These are phyloP conservation scores for Drosophila saltans DNA, from an alignment of 1,140 invertebrate genomes.

Conservation along the genomic window DNA sequence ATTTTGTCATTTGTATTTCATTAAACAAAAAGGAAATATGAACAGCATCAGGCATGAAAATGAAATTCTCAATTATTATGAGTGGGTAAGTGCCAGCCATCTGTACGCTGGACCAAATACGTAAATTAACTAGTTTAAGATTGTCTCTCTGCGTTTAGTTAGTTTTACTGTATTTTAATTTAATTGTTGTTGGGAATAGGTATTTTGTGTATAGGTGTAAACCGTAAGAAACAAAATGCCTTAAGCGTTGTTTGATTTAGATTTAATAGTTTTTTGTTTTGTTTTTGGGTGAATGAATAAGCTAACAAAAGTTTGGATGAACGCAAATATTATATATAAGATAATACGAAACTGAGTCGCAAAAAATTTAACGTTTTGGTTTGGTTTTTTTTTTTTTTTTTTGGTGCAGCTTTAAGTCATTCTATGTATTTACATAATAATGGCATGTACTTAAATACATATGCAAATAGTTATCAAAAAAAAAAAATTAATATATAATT, in stretches of 20 bases:
- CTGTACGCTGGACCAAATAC: constrained; percentile 1
- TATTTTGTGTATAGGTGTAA: neutral
- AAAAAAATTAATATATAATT: constrained; percentile 28
- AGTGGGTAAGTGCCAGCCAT: neutral
- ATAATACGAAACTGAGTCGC: constrained; percentile 52
- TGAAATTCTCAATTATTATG: constrained; percentile 6
- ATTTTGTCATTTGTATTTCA: neutral
- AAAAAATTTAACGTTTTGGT: constrained; percentile 49
- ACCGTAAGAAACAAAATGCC: constrained; percentile 7
- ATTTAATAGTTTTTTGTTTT: constrained; percentile 6
- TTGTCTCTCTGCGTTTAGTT: neutral
- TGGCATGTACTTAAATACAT: constrained; percentile 57
- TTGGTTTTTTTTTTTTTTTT: constrained; percentile 41
- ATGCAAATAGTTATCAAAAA: constrained; percentile 25
- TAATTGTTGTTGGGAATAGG: neutral
- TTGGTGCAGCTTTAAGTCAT: constrained; percentile 69
- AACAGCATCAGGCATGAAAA: constrained; percentile 8
- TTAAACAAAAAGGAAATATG: constrained; percentile 4
- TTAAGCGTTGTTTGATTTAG: constrained; percentile 5
- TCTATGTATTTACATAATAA: constrained; percentile 76
- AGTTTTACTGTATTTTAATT: constrained; percentile 1
- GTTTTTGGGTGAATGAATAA: constrained; percentile 46
- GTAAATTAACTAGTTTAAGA: neutral
- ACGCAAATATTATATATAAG: constrained; percentile 38
- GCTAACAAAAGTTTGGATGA: constrained; percentile 67